Conservation (phyloP, 2,113 vertebrate species). For the Motacilla alba region DNA sequence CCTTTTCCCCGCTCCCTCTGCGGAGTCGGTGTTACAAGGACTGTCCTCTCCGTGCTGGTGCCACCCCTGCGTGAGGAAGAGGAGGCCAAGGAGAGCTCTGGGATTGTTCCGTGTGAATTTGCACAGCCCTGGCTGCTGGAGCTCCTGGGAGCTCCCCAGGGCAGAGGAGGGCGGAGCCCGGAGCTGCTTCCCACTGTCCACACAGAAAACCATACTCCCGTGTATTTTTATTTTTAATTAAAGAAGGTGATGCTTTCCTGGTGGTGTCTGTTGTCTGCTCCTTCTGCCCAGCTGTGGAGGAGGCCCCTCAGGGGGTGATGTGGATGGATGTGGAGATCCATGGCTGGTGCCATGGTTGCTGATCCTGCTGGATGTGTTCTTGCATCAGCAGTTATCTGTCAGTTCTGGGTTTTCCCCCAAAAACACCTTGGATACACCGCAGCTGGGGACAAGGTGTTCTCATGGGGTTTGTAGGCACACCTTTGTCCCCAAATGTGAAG, state of each 20-base stretch:
- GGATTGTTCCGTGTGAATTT: neutral
- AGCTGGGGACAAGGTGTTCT: neutral
- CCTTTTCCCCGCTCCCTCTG: neutral
- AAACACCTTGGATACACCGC: neutral
- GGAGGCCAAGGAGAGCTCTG: neutral
- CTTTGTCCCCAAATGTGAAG: neutral
- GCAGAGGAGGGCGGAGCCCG: rapidly evolving
- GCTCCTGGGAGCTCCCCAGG: neutral
- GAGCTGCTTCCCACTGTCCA: neutral
- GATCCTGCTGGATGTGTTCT: neutral
- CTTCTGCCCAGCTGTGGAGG: neutral
- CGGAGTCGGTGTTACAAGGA: rapidly evolving
- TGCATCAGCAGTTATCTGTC: rapidly evolving
- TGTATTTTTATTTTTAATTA: neutral
- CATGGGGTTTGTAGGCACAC: neutral
- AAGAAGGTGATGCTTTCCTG: neutral
- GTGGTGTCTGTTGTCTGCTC: neutral
- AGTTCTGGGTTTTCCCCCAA: rapidly evolving
- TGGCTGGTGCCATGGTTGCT: neutral
- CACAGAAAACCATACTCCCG: rapidly evolving
- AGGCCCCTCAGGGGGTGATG: neutral
- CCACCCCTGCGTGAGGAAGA: neutral
- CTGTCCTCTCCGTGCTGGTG: neutral
- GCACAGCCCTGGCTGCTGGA: neutral
- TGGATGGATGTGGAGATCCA: neutral